These are phyloP conservation scores for Seladonia tumulorum DNA, from an alignment of 2,888 invertebrate species.

Conservation along the genomic window DNA sequence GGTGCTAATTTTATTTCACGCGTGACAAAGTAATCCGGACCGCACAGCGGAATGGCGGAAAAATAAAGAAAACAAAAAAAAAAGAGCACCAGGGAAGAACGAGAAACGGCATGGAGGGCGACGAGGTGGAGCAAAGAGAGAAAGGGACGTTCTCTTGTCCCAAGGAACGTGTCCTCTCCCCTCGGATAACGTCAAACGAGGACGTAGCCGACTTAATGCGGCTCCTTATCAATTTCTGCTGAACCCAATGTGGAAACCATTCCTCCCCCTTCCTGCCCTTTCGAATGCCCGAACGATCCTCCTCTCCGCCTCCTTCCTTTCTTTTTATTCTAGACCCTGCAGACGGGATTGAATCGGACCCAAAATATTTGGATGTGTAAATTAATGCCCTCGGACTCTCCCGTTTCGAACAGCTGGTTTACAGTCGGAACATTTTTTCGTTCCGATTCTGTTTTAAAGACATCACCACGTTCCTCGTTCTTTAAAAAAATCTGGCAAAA, in stretches of 20 bases:
- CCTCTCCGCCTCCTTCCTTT: slow-evolving; percentile 33
- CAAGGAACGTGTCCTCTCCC: slow-evolving; percentile 43
- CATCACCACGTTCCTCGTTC: background rate
- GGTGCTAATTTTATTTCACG: slow-evolving; percentile 61
- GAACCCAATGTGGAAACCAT: slow-evolving; percentile 52
- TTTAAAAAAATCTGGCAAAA: too few species aligned
- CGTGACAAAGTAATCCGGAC: slow-evolving; percentile 70
- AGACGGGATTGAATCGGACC: slow-evolving; percentile 66
- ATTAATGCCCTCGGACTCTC: background rate
- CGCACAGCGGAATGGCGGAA: slow-evolving; percentile 48
- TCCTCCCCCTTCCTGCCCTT: slow-evolving; percentile 45
- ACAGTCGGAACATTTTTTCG: background rate
- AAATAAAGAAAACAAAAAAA: slow-evolving; percentile 61
- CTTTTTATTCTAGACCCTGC: slow-evolving; percentile 40
- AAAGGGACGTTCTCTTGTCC: slow-evolving; percentile 31
- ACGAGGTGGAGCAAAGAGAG: slow-evolving; percentile 4
- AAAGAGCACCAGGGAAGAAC: background rate
- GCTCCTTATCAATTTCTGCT: slow-evolving; percentile 74
- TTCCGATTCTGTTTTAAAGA: background rate
- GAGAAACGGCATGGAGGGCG: background rate
- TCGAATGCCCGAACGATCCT: slow-evolving; percentile 11
- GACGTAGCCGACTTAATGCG: slow-evolving; percentile 65
- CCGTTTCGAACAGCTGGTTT: background rate
- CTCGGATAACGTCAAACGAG: slow-evolving; percentile 71
- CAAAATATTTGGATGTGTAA: slow-evolving; percentile 7